Percentiles rank a stretch among this genome's conserved stretches.
These are phyloP conservation scores for Zygogramma bicolorata DNA, from an alignment of 2,888 invertebrate species.

Conservation along the genomic window DNA sequence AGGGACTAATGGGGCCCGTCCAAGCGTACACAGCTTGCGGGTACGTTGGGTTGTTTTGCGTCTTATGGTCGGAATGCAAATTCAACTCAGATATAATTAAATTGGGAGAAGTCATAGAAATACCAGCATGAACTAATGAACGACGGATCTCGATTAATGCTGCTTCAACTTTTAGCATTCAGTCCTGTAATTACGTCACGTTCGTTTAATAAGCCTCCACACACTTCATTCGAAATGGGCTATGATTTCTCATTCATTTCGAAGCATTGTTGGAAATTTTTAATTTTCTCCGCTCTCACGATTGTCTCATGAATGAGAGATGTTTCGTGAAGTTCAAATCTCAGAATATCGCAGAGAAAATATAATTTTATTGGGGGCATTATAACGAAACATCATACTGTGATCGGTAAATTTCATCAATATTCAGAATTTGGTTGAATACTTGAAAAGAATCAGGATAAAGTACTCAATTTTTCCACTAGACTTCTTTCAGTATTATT, in stretches of 20 bases:
- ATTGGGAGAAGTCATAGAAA: constrained; percentile 11
- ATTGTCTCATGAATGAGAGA: too few relatives aligned
- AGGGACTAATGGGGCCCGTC: background rate
- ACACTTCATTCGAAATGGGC: background rate
- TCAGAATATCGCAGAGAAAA: too few relatives aligned
- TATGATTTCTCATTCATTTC: background rate
- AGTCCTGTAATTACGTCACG: constrained; percentile 9
- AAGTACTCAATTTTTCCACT: too few relatives aligned
- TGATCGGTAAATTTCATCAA: too few relatives aligned
- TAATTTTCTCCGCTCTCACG: background rate
- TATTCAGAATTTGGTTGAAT: too few relatives aligned
- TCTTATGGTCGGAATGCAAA: constrained; percentile 12
- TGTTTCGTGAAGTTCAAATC: too few relatives aligned
- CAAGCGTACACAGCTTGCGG: constrained; percentile 9
- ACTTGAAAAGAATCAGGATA: too few relatives aligned
- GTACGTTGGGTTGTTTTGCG: constrained; percentile 8
- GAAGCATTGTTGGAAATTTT: background rate
- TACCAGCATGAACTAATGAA: constrained; percentile 12
- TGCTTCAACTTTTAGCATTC: constrained; percentile 5
- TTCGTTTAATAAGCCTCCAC: constrained; percentile 11
- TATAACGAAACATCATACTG: too few relatives aligned
- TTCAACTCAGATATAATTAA: constrained; percentile 4
- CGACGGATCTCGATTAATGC: background rate
- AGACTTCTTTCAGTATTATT: too few relatives aligned
- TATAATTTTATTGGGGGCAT: too few relatives aligned